Conservation (phyloP, 2,797 vertebrate genomes). For the Tiaroga cobitis region DNA sequence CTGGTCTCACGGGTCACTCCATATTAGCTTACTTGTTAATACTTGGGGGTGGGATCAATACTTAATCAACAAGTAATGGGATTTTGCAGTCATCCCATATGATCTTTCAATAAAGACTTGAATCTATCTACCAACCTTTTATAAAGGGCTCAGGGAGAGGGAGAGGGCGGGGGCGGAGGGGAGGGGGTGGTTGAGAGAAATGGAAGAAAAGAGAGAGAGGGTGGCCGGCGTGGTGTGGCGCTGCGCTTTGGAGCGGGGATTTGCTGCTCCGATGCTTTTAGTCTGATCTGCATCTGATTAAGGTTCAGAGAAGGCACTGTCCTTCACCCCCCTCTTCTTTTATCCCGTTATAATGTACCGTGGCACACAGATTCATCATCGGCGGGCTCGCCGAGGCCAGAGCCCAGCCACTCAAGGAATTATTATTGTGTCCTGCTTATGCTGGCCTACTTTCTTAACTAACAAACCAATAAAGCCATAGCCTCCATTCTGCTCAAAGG, state of each 20-base stretch:
- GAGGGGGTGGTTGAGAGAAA: conserved; percentile 55
- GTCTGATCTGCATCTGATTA: conserved; percentile 92
- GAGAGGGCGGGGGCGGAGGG: conserved; percentile 51
- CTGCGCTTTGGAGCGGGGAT: conserved; percentile 80
- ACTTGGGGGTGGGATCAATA: conserved; percentile 96
- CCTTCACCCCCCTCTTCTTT: conserved; percentile 88
- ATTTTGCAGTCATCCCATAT: conserved; percentile 99
- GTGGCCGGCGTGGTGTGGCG: conserved; percentile 66
- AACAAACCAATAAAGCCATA: conserved; percentile 59
- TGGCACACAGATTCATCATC: conserved; percentile 78
- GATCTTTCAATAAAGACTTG: conserved; percentile 99
- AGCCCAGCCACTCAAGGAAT: conserved; percentile 74
- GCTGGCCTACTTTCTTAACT: conserved; percentile 70
- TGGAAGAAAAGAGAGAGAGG: conserved; percentile 59
- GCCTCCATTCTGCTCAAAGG: conserved; percentile 44
- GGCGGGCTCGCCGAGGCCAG: conserved; percentile 73
- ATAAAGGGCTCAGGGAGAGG: conserved; percentile 63
- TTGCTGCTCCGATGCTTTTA: conserved; percentile 90
- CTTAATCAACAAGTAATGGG: conserved; percentile 99
- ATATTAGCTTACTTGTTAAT: conserved; percentile 99
- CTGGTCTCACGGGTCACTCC: conserved; percentile 96
- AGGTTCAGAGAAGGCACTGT: conserved; percentile 84
- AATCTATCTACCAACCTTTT: conserved; percentile 89
- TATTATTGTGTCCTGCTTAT: conserved; percentile 74
- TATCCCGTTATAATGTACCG: conserved; percentile 80